Evolutionary conservation across 2,113 vertebrate genomes (phyloP), one percentile per base, ranked within the genome.

Genomic region (Microcebus jonahi): DNA sequence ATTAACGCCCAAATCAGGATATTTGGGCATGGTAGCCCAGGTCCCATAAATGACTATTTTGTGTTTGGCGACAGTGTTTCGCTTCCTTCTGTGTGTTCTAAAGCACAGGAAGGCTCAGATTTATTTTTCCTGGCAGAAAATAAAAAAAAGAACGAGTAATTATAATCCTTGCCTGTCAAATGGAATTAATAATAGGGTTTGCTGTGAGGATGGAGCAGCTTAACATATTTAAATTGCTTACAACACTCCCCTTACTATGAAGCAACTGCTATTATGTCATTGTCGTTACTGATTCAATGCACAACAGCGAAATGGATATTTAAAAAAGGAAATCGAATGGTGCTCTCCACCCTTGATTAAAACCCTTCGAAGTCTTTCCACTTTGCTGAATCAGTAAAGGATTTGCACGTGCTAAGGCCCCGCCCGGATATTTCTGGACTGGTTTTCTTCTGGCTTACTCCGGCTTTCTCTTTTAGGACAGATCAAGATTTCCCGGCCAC

Each of bases 261-360:
- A 31, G 48, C 73, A 68, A 27, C 25, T 25, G 45, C 67, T 73
- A 50, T 12, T 73, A 63, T 61, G 68, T 65, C 57, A 85, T 82
- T 39, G 67, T 45, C 20, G 67, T 34, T 31, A 81, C 27, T 93
- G 31, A 94, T 34, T 96, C 53, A 86, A 34, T 45, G 53, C 4
- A 71, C 2, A 68, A 50, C 8, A 83, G 13, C 6, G 55, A 71
- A 71, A 65, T 11, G 21, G n/a, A 14, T 67, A 48, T 36, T 95
- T 81, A 34, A 94, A 92, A 95, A 91, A n/a, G 29, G 50, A 91
- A 91, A 86, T n/a, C 31, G 84, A 93, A 75, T 18, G 8, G 85
- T 34, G 2, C 4, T 18, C 65, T 88, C 31, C 29, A 82, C 45
- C 77, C 45, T 81, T 89, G 48, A 15, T 73, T 90, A 79, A 93